Evolutionary conservation across 2,113 vertebrate genomes (phyloP), one percentile per base, ranked within the genome.

Genomic region (Sinosuthora webbiana): DNA sequence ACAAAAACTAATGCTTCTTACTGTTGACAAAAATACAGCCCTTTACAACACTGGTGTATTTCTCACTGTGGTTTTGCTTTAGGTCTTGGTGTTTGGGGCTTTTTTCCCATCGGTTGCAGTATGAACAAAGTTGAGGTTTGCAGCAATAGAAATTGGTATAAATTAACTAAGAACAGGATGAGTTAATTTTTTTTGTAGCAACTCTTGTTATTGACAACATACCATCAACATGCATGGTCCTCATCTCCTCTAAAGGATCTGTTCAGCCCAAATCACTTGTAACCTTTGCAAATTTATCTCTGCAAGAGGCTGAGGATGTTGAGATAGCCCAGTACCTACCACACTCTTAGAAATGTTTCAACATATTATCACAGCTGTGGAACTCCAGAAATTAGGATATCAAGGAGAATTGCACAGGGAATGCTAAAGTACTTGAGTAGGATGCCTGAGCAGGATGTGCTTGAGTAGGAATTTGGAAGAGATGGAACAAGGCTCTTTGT

Each of bases 191-290:
- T 83, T 81, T 87, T n/a, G 16, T 60, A 71, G 42, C 39, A 84
- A 41, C 28, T 78, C 67, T 64, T 25, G 49, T 50, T 37, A 39
- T 10, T 37, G n/a, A 74, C 0, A 3, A 45, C 12, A 67, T 62
- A 47, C 28, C 7, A 2, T 44, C 5, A 20, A 28, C 11, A 27
- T 15, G 7, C 3, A 1, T 1, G 0, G 37, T 79, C 22, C 50
- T 65, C 8, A 41, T 25, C 22, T 74, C 31, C 33, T 70, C 31
- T 65, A 19, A 78, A 57, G 31, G 16, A 52, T 59, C 30, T 64
- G 19, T 27, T 79, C 50, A 69, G n/a, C 42, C 53, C 35, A 49
- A 83, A 93, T 75, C 35, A 28, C 13, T 35, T 59, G n/a, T n/a
- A 63, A 39, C 24, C 60, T 73, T 16, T 81, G 20, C 30, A 83